These are phyloP conservation scores for Drosophila algonquin DNA, from an alignment of 2,888 invertebrate genomes.

Conservation along the genomic window DNA sequence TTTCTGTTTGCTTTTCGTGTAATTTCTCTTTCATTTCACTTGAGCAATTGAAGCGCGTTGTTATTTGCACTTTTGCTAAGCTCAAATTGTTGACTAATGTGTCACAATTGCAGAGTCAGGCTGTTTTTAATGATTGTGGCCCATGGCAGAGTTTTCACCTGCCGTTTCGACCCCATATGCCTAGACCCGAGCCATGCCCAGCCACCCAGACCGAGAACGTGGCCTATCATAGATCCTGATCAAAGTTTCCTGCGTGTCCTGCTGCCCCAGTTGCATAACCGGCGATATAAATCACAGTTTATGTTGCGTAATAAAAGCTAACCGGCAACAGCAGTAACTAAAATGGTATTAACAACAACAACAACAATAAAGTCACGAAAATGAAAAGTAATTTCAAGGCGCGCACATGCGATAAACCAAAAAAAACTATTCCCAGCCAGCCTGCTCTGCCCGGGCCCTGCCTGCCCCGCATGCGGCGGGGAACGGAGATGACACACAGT, in stretches of 20 bases:
- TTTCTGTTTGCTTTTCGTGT: constrained; percentile 72
- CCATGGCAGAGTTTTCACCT: constrained; percentile 57
- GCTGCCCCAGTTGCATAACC: constrained; percentile 50
- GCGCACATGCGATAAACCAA: constrained; percentile 68
- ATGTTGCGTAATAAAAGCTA: constrained; percentile 65
- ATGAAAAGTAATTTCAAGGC: constrained; percentile 76
- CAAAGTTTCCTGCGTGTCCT: constrained; percentile 22
- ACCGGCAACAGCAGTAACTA: constrained; percentile 23
- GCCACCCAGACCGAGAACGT: constrained; percentile 49
- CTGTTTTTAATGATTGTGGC: constrained; percentile 50
- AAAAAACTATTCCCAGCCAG: constrained; percentile 39
- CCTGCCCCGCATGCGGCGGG: neutral
- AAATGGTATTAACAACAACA: constrained; percentile 14
- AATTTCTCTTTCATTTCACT: constrained; percentile 83
- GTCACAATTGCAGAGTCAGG: constrained; percentile 80
- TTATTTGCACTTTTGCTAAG: constrained; percentile 82
- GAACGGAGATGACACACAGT: constrained; percentile 50
- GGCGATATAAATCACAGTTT: constrained; percentile 55
- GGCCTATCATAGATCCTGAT: constrained; percentile 55
- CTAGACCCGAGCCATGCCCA: too few relatives aligned
- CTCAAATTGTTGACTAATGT: constrained; percentile 82
- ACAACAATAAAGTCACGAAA: constrained; percentile 64
- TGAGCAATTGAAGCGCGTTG: constrained; percentile 77
- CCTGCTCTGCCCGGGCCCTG: constrained; percentile 3
- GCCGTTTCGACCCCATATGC: constrained; percentile 8